Percentiles rank a stretch among this genome's conserved stretches.
Conservation (phyloP, 2,888 invertebrate species). For the Pemphredon lugubris region DNA sequence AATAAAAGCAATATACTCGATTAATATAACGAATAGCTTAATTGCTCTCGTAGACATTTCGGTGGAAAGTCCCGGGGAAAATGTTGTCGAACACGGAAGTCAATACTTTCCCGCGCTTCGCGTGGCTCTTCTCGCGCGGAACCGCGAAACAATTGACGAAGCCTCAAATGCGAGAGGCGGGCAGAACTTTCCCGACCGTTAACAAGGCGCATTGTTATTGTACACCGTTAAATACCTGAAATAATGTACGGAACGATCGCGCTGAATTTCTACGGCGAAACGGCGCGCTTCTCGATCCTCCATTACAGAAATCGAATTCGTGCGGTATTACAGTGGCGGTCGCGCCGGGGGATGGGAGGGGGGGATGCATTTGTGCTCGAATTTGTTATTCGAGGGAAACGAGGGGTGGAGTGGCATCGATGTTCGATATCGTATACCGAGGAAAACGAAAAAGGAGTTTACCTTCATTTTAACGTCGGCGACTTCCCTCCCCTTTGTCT, state of each 20-base stretch:
- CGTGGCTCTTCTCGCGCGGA: background rate
- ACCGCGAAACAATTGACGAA: background rate
- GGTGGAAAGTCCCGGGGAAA: background rate
- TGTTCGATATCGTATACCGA: background rate
- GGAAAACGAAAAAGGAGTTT: too few species aligned
- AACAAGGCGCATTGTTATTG: constrained; percentile 15
- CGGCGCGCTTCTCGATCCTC: too few species aligned
- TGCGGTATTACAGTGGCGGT: too few species aligned
- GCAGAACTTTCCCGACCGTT: constrained; percentile 8
- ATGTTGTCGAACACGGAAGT: background rate
- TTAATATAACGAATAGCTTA: background rate
- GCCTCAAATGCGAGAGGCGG: background rate
- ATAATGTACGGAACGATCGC: background rate
- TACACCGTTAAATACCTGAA: constrained; percentile 7
- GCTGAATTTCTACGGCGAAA: too few species aligned
- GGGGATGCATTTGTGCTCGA: constrained; percentile 2
- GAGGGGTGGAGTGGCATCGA: constrained; percentile 17
- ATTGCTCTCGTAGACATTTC: background rate
- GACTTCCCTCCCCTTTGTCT: too few species aligned
- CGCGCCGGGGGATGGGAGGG: too few species aligned
- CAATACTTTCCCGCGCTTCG: background rate
- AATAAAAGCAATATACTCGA: too few species aligned
- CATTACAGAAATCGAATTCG: too few species aligned
- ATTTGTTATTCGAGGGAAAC: constrained; percentile 10
- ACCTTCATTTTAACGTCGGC: too few species aligned